phyloP scores from a whole-genome alignment of 2,888 invertebrate genomes.

The Leucoma salicis region DNA sequence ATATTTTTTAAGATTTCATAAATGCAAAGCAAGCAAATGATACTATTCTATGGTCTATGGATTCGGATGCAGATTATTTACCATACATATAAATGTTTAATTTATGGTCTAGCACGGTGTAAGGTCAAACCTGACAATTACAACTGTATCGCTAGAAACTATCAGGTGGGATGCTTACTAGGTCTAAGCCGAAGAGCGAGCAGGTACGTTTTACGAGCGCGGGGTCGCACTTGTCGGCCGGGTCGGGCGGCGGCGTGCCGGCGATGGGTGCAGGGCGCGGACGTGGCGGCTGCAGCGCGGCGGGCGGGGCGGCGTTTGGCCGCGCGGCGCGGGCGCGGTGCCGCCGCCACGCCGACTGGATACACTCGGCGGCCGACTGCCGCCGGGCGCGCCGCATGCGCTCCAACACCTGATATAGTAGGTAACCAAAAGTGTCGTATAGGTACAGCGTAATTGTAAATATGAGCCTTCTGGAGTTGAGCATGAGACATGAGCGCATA shows the following conservation, averaged over 20 bases:
- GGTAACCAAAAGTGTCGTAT: too few relatives aligned
- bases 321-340: constrained; percentile 83
- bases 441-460: too few relatives aligned
- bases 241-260: constrained; percentile 93
- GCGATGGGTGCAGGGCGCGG: constrained; percentile 95
- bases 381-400: constrained; percentile 89
- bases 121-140: too few relatives aligned
- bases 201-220: constrained; percentile 95
- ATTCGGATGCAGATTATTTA: too few relatives aligned
- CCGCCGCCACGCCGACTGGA: constrained; percentile 93
- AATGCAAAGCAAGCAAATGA: too few relatives aligned
- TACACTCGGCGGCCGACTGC: constrained; percentile 89
- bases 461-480: too few relatives aligned
- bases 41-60: too few relatives aligned
- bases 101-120: too few relatives aligned
- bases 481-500: too few relatives aligned
- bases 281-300: constrained; percentile 64
- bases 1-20: too few relatives aligned
- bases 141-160: too few relatives aligned
- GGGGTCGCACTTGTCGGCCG: constrained; percentile 92
- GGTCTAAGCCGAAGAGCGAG: constrained; percentile 93
- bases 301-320: constrained; percentile 20
- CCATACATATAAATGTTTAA: too few relatives aligned
- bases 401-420: constrained; percentile 91
- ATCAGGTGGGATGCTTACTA: constrained; percentile 83